Evolutionary conservation across 2,888 invertebrate genomes (phyloP).

Genomic region (Troglohyphantes excavatus): DNA sequence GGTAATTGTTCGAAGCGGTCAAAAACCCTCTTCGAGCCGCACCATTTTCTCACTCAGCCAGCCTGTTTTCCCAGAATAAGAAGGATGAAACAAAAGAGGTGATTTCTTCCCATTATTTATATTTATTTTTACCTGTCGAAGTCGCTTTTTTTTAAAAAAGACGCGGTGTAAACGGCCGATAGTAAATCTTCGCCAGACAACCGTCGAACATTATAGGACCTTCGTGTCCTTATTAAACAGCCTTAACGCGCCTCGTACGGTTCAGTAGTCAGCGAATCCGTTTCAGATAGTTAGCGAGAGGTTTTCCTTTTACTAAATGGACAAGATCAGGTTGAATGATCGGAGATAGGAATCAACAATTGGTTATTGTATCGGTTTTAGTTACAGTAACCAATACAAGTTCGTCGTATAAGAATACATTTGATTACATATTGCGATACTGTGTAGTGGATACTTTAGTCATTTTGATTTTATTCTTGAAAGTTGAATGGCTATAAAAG

Average conservation of each 20-base stretch:
- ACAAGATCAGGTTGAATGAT: constrained; percentile 19
- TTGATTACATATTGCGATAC: constrained; percentile 5
- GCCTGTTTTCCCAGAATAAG: constrained; percentile 68
- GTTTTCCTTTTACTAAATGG: constrained; percentile 22
- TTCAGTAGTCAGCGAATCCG: constrained; percentile 23
- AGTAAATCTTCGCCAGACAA: constrained; percentile 33
- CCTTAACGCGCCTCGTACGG: constrained; percentile 16
- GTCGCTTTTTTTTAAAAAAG: constrained; percentile 37
- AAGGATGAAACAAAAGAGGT: constrained; percentile 68
- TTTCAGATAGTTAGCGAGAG: constrained; percentile 27
- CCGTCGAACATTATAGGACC: no score
- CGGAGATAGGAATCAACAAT: constrained; percentile 8
- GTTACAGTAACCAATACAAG: neutral
- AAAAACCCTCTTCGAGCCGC: constrained; percentile 60
- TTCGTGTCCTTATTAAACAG: neutral
- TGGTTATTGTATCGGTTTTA: neutral
- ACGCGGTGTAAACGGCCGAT: constrained; percentile 46
- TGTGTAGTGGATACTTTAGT: neutral
- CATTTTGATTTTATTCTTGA: neutral
- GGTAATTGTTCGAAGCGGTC: constrained; percentile 75
- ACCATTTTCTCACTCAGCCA: constrained; percentile 73
- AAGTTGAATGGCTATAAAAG: neutral
- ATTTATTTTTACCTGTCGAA: constrained; percentile 21
- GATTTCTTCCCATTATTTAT: constrained; percentile 23
- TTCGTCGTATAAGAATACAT: neutral